A percentile compares a stretch with the other conserved stretches of the same genome.
Conservation (phyloP, 2,888 invertebrate genomes). For the Metalampra italica region DNA sequence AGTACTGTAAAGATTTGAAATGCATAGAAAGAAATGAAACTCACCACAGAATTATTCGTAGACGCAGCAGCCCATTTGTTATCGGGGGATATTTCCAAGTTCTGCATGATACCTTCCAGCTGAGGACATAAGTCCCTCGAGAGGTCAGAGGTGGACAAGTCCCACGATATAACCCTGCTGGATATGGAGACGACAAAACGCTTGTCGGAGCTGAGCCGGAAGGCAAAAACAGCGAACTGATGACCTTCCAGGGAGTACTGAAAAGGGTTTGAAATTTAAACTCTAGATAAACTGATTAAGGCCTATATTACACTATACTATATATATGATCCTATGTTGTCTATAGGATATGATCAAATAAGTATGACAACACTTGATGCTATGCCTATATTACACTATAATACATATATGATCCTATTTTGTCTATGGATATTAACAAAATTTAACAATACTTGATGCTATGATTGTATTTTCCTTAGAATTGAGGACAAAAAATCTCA, state of each 20-base stretch:
- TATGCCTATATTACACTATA: too few relatives aligned
- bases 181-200: slow-evolving; percentile 97
- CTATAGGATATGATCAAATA: too few relatives aligned
- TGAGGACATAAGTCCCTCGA: slow-evolving; percentile 94
- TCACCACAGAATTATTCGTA: slow-evolving; percentile 95
- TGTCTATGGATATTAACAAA: too few relatives aligned
- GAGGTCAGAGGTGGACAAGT: slow-evolving; percentile 96
- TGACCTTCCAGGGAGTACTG: slow-evolving; percentile 98
- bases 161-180: slow-evolving; percentile 98
- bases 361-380: too few relatives aligned
- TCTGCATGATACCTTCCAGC: slow-evolving; percentile 97
- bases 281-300: too few relatives aligned
- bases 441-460: too few relatives aligned
- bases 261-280: not conserved
- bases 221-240: slow-evolving; percentile 97
- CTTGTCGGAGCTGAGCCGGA: slow-evolving; percentile 92
- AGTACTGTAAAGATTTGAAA: too few relatives aligned
- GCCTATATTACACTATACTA: too few relatives aligned
- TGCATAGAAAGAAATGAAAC: slow-evolving; percentile 2
- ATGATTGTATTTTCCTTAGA: too few relatives aligned
- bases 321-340: too few relatives aligned
- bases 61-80: slow-evolving; percentile 97
- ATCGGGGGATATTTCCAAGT: slow-evolving; percentile 93
- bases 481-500: too few relatives aligned
- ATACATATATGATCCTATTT: too few relatives aligned